Evolutionary conservation across 1,140 invertebrate species (phyloP), one percentile per base, ranked within the genome.

Genomic region (Theocolax elegans): DNA sequence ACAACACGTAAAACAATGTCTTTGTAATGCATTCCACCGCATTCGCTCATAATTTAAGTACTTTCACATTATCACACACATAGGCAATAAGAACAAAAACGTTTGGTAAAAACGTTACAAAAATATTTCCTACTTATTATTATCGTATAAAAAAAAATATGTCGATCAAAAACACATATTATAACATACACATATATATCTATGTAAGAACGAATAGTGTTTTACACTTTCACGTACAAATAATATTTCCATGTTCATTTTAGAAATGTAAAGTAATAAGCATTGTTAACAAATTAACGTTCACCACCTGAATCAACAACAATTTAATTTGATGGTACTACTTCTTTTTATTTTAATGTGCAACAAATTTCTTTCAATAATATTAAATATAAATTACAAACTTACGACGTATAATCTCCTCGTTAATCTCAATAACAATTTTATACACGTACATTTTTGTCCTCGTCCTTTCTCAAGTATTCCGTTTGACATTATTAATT

Each of bases 11-110:
- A 46, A 67, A 56, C 40, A 68, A 66, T 27, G 71, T 72, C 27
- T 46, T 21, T 40, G 63, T 48, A 40, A 29, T 31, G 44, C 31
- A 71, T 69, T 60, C 23, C 46, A 42, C 29, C 31, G n/a, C 49
- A 70, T 44, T 62, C 64, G 21, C 46, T 51, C 38, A 68, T 71
- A 66, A 69, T 46, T 69, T 69, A 69, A 67, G 72, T 68, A 71
- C 60, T 64, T 58, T 27, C 68, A 19, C 35, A 44, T 69, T 69
- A 49, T 44, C 67, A 63, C 40, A n/a, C n/a, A 69, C 59, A 25
- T 19, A 27, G 40, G 49, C 48, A 59, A 59, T 48, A 64, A 23
- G 49, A 54, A 67, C 13, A 31, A 67, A 27, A n/a, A 6, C 27
- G 19, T 35, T 29, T 25, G 31, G 48, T 29, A 65, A 31, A 44